Conservation (phyloP, 2,888 invertebrate genomes). For the Scaptomyza polygonia region DNA sequence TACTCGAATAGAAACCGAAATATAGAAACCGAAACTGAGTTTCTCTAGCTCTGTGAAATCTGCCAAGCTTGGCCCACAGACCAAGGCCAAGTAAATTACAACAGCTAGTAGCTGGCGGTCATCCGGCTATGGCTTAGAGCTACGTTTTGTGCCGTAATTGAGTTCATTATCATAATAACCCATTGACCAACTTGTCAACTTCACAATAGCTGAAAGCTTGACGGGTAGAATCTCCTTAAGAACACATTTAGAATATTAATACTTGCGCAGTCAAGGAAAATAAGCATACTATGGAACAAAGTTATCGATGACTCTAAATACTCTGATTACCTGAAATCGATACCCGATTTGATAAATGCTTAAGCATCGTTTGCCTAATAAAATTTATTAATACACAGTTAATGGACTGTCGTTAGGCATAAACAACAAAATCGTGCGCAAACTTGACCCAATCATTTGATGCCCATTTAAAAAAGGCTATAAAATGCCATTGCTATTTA, state of each 20-base stretch:
- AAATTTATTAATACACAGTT: conserved; percentile 67
- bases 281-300: not conserved
- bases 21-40: conserved; percentile 46
- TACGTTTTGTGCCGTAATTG: conserved; percentile 64
- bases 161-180: conserved; percentile 81
- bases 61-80: conserved; percentile 61
- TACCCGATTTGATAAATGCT: conserved; percentile 46
- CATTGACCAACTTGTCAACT: conserved; percentile 75
- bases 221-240: conserved; percentile 10
- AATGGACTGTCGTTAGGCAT: conserved; percentile 58
- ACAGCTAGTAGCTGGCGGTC: conserved; percentile 38
- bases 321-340: conserved; percentile 27
- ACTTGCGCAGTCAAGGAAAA: conserved; percentile 1
- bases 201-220: conserved; percentile 53
- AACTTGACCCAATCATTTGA: conserved; percentile 60
- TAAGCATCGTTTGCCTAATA: conserved; percentile 48
- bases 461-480: conserved; percentile 42
- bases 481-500: conserved; percentile 16
- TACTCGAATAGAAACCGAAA: conserved; percentile 55
- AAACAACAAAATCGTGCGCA: conserved; percentile 56
- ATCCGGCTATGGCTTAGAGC: conserved; percentile 43
- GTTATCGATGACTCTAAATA: not conserved
- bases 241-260: conserved; percentile 9
- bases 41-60: conserved; percentile 75
- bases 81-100: conserved; percentile 53